Evolutionary conservation across 2,797 vertebrate genomes (phyloP).

Genomic region (Menidia menidia): DNA sequence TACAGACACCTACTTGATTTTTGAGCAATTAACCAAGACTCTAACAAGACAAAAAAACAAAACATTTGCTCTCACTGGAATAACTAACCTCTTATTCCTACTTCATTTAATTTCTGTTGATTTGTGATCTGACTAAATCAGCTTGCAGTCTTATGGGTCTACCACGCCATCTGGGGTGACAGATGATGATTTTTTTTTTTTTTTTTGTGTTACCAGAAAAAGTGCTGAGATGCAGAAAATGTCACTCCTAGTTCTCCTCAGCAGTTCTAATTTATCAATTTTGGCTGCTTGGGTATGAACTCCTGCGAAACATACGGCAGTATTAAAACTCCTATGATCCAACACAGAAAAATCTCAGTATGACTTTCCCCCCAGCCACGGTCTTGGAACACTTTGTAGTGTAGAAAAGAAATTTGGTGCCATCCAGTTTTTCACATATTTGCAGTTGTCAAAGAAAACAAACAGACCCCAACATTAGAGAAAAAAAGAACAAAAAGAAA

Average conservation of each 20-base stretch:
- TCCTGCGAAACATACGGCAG: slow-evolving; percentile 30
- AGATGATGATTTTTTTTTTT: slow-evolving; percentile 72
- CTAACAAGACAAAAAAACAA: slow-evolving; percentile 18
- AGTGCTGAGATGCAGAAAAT: slow-evolving; percentile 65
- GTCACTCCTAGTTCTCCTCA: slow-evolving; percentile 67
- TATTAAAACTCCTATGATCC: slow-evolving; percentile 22
- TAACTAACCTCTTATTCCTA: slow-evolving; percentile 39
- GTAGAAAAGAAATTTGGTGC: slow-evolving; percentile 11
- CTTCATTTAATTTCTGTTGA: slow-evolving; percentile 68
- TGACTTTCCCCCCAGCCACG: slow-evolving; percentile 4
- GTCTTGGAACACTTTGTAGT: slow-evolving; percentile 27
- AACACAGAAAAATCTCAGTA: slow-evolving; percentile 24
- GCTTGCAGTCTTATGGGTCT: slow-evolving; percentile 72
- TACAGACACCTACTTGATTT: not conserved
- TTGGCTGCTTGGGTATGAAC: slow-evolving; percentile 53
- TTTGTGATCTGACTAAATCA: slow-evolving; percentile 71
- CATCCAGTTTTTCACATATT: slow-evolving; percentile 57
- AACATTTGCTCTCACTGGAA: slow-evolving; percentile 29
- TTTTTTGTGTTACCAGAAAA: slow-evolving; percentile 47
- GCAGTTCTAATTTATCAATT: slow-evolving; percentile 65
- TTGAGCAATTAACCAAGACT: slow-evolving; percentile 12
- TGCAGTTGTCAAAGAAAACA: slow-evolving; percentile 22
- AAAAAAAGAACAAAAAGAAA: slow-evolving; percentile 31
- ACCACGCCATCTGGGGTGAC: slow-evolving; percentile 76
- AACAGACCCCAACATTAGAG: slow-evolving; percentile 15